Percentiles rank a stretch among this genome's conserved stretches.
phyloP scores from a whole-genome alignment of 2,888 invertebrate species.

The Myopa testacea region DNA sequence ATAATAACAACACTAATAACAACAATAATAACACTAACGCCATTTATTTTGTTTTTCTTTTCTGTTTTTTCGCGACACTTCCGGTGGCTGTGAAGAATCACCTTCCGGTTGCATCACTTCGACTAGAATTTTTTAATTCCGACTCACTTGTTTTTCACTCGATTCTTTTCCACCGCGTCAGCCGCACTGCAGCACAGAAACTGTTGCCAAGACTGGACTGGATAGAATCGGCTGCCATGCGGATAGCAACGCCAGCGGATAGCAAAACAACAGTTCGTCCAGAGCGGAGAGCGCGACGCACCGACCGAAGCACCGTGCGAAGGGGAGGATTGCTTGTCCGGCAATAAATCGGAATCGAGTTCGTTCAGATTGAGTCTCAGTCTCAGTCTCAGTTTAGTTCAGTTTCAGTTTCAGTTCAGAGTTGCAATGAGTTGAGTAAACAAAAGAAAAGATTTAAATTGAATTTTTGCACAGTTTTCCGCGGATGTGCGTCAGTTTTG shows the following conservation, averaged over 20 bases:
- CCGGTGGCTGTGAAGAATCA: not conserved
- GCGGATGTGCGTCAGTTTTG: slow-evolving; percentile 69
- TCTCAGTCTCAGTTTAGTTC: not conserved
- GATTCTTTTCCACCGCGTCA: not conserved
- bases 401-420: slow-evolving; percentile 7
- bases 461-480: slow-evolving; percentile 56
- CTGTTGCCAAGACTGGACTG: not conserved
- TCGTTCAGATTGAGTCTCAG: slow-evolving; percentile 16
- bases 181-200: not conserved
- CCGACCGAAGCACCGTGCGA: not conserved
- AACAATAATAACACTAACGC: not conserved
- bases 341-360: slow-evolving; percentile 18
- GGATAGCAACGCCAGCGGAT: too few species aligned
- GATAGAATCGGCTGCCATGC: not conserved
- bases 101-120: slow-evolving; percentile 23
- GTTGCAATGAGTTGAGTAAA: slow-evolving; percentile 38
- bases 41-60: slow-evolving; percentile 23
- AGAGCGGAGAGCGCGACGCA: not conserved
- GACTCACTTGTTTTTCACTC: slow-evolving; percentile 5
- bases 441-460: slow-evolving; percentile 45
- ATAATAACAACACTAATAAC: not conserved
- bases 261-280: not conserved
- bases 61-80: not conserved
- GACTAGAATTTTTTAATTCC: not conserved
- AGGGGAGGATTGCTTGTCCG: not conserved